Evolutionary conservation across 2,113 vertebrate species (phyloP).

Genomic region (Zosterops borbonicus): DNA sequence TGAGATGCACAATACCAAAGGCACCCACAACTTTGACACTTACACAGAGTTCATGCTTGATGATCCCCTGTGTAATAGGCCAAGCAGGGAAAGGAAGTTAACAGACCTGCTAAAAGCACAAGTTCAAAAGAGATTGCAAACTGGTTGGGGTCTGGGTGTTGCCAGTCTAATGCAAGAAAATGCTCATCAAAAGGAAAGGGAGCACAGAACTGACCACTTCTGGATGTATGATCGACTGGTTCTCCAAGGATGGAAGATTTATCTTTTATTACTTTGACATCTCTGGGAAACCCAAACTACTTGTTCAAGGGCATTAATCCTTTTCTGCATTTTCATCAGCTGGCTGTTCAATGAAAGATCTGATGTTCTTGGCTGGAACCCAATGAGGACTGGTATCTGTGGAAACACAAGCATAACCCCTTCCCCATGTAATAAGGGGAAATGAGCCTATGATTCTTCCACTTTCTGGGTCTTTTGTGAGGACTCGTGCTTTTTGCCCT

Average conservation of each 20-base stretch:
- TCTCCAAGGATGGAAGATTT: neutral
- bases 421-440: no score
- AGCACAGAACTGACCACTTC: no score
- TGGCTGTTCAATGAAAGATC: neutral
- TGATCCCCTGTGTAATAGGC: neutral
- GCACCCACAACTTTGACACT: no score
- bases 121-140: no score
- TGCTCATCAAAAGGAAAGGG: neutral
- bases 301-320: neutral
- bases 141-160: no score
- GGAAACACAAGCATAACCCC: neutral
- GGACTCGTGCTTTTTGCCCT: neutral
- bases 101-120: no score
- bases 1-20: neutral
- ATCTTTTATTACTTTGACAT: no score
- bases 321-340: neutral
- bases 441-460: no score
- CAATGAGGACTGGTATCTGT: rapidly evolving
- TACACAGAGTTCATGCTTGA: neutral
- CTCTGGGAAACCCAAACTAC: no score
- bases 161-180: neutral
- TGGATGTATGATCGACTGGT: neutral
- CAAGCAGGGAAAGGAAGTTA: neutral
- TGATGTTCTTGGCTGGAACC: neutral
- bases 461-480: neutral